phyloP scores from a whole-genome alignment of 2,888 invertebrate genomes.

The Oithona nana region DNA sequence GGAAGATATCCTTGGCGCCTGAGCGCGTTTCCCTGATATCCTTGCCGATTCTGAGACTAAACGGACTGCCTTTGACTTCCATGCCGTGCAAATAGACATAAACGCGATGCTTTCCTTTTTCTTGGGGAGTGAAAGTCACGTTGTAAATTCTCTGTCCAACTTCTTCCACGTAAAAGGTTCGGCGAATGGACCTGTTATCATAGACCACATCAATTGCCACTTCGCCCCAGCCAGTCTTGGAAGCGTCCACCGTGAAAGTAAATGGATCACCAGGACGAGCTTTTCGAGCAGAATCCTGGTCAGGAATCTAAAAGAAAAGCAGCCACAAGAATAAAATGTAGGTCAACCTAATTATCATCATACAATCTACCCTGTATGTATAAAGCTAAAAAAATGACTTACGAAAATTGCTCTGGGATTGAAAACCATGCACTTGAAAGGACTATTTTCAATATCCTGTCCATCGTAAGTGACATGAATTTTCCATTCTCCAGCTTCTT shows the following conservation, averaged over 20 bases:
- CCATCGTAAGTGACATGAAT: constrained; percentile 90
- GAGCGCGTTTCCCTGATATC: constrained; percentile 15
- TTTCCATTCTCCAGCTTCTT: constrained; percentile 91
- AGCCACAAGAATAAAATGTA: no score
- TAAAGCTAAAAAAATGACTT: no score
- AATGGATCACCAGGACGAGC: constrained; percentile 63
- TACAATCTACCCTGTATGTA: no score
- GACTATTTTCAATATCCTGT: constrained; percentile 84
- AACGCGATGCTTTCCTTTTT: constrained; percentile 44
- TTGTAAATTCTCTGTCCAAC: constrained; percentile 10
- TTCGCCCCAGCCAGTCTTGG: constrained; percentile 67
- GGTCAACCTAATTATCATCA: no score
- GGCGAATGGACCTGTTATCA: constrained; percentile 62
- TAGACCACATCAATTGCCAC: constrained; percentile 74
- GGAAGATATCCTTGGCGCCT: constrained; percentile 2
- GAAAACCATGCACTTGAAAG: constrained; percentile 86
- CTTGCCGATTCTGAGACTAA: constrained; percentile 12
- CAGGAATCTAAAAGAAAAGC: constrained; percentile 18
- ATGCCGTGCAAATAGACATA: constrained; percentile 87
- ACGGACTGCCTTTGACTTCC: constrained; percentile 43
- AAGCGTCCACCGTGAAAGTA: constrained; percentile 55
- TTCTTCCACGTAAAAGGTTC: constrained; percentile 17
- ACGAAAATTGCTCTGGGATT: constrained; percentile 74
- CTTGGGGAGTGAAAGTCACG: constrained; percentile 36
- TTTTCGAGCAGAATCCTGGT: constrained; percentile 20